phyloP scores from a whole-genome alignment of 2,113 vertebrate genomes.

The Poeciliopsis retropinna region DNA sequence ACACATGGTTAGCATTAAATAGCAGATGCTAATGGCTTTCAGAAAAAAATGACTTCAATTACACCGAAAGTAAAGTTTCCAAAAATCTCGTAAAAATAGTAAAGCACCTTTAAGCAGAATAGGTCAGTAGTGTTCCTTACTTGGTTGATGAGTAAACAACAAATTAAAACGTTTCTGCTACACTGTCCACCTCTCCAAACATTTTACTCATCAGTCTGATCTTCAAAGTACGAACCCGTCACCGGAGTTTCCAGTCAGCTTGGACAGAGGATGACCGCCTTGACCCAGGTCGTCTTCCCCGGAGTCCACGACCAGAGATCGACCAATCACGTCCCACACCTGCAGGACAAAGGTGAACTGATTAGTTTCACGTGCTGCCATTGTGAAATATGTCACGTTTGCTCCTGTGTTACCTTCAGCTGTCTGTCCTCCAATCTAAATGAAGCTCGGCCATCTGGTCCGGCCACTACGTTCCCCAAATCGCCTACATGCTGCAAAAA shows the following conservation, averaged over 20 bases:
- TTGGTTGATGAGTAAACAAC: background rate
- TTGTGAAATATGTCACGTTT: background rate
- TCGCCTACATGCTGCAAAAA: slow-evolving; percentile 86
- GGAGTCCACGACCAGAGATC: slow-evolving; percentile 88
- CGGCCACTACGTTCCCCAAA: slow-evolving; percentile 86
- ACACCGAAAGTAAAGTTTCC: no score
- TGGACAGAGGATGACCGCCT: slow-evolving; percentile 84
- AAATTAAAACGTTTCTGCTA: background rate
- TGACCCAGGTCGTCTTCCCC: slow-evolving; percentile 88
- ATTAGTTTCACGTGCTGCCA: background rate
- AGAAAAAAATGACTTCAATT: no score
- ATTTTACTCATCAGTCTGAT: background rate
- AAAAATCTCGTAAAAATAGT: no score
- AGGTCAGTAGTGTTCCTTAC: no score
- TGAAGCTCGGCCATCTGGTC: slow-evolving; percentile 78
- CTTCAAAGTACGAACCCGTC: slow-evolving; percentile 75
- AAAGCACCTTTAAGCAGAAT: no score
- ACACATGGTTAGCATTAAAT: no score
- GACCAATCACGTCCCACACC: slow-evolving; percentile 92
- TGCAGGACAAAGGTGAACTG: slow-evolving; percentile 38
- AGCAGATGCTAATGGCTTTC: no score
- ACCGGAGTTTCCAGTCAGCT: slow-evolving; percentile 88
- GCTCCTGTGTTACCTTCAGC: slow-evolving; percentile 81
- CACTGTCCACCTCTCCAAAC: background rate
- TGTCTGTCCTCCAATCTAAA: slow-evolving; percentile 86